Base-by-base conservation (phyloP, 2,113 vertebrate species). In the Malurus elegans region DNA sequence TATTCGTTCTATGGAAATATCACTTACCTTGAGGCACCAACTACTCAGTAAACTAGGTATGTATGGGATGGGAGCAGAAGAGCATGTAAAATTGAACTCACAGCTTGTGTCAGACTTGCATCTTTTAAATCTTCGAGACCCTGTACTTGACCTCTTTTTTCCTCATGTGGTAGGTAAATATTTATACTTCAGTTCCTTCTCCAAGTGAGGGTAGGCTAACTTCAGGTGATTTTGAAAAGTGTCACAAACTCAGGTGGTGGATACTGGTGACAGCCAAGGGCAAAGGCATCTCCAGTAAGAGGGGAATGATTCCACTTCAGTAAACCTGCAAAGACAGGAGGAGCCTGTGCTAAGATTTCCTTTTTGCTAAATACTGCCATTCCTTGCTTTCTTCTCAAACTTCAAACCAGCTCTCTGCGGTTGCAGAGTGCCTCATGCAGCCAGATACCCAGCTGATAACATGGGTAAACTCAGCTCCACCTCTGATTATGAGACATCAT, bases 251-350 rank as follows among this genome's bases (percentile, higher is more conserved):
- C n/a, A 47, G 45, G 31, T 5, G 3, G 69, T 10, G 25, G 65
- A 29, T 42, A 42, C n/a, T 18, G 11, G 28, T 0, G 0, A 58
- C 12, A 50, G 58, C 48, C 0, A 1, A 86, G 32, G 32, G 32
- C 50, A 69, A 91, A 73, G 45, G 34, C 54, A 78, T 32, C 48
- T 38, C 13, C 3, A 38, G 34, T 12, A 78, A 67, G 51, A 58
- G 10, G 13, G 21, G 10, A 4, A 14, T 26, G 34, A 91, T 29
- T 54, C 38, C 44, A 8, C 44, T 45, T 20, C 20, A 48, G 70
- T 78, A 60, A 51, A 75, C n/a, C 18, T 61, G 42, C 32, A 78
- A 58, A 58, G 18, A 23, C 20, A 78, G 60, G 31, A 88, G 42
- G 3, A 76, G 31, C 25, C 74, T 48, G 17, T 50, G 34, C 28